Percentiles rank a stretch among this genome's conserved stretches.
Conservation (phyloP, 1,140 invertebrate species). For the Aphidius ervi region DNA sequence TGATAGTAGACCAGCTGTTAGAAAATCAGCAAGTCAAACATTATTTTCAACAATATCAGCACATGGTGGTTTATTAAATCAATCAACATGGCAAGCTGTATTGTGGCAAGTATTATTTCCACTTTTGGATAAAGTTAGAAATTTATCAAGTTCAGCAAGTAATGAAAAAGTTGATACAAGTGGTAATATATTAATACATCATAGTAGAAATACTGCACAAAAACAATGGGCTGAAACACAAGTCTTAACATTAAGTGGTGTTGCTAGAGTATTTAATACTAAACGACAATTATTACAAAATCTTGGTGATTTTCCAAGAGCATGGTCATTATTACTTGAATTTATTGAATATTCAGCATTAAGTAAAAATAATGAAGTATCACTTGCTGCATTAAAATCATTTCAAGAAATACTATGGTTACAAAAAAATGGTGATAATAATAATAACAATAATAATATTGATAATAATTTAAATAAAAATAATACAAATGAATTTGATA, state of each 20-base stretch:
- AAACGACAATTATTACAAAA: constrained; percentile 80
- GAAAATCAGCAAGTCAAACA: constrained; percentile 98
- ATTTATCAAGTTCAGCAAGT: constrained; percentile 86
- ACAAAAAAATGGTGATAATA: constrained; percentile 51
- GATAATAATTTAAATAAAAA: constrained; percentile 27
- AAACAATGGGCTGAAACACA: constrained; percentile 99
- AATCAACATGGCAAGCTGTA: constrained; percentile 85
- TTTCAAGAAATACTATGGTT: constrained; percentile 88
- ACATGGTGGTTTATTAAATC: constrained; percentile 83
- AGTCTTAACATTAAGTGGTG: constrained; percentile 71
- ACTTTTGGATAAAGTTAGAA: constrained; percentile 86
- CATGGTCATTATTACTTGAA: constrained; percentile 88
- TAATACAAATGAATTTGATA: constrained; percentile 53
- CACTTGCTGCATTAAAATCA: constrained; percentile 88
- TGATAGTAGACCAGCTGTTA: constrained; percentile 88
- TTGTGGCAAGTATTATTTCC: constrained; percentile 94
- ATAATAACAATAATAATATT: background rate
- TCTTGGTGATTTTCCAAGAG: constrained; percentile 85
- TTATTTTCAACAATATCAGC: constrained; percentile 96
- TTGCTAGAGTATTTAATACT: constrained; percentile 81
- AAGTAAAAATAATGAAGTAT: constrained; percentile 91
- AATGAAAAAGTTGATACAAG: constrained; percentile 89
- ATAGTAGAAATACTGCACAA: constrained; percentile 96
- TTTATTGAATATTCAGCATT: constrained; percentile 90
- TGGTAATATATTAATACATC: constrained; percentile 95